Percentiles rank a stretch among this genome's conserved stretches.
Evolutionary conservation across 2,113 vertebrate species (phyloP).

Genomic region (Marmota flaviventris): DNA sequence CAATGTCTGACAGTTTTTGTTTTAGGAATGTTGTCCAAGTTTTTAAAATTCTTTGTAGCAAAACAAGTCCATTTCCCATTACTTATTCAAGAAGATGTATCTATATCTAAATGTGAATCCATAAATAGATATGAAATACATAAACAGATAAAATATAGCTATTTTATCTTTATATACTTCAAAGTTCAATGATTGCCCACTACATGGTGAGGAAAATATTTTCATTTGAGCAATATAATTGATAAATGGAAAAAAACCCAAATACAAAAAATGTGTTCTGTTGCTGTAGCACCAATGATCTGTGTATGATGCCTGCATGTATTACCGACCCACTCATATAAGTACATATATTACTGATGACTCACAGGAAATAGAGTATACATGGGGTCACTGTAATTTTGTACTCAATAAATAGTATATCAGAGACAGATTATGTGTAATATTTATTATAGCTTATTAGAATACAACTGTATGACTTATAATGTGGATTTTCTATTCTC

Average conservation of each 20-base stretch:
- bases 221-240: background rate
- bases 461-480: background rate
- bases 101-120: background rate
- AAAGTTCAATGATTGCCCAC: background rate
- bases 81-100: background rate
- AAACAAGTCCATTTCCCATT: background rate
- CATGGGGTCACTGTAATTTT: background rate
- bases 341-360: background rate
- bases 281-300: background rate
- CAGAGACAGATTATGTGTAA: background rate
- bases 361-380: background rate
- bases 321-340: no score
- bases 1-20: background rate
- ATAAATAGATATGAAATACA: background rate
- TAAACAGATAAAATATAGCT: background rate
- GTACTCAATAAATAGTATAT: background rate
- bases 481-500: background rate
- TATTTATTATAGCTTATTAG: background rate
- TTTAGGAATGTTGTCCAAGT: background rate
- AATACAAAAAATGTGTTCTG: background rate
- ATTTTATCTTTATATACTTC: background rate
- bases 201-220: background rate
- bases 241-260: background rate
- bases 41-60: background rate
- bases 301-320: accelerated